Evolutionary conservation across 2,888 invertebrate species (phyloP).

Genomic region (Tetropium fuscum): DNA sequence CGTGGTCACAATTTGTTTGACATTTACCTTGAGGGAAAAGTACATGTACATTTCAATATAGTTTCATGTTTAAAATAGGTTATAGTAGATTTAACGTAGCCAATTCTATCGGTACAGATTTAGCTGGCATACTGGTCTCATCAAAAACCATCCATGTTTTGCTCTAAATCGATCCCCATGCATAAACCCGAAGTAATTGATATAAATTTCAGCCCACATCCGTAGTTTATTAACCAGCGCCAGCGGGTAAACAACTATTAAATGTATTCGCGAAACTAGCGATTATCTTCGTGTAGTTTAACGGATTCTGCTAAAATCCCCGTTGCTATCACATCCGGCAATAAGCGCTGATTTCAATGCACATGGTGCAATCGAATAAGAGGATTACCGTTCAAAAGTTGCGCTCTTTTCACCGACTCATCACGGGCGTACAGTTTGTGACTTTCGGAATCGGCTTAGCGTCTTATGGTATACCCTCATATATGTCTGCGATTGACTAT

Average conservation of each 20-base stretch:
- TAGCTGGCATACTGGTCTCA: too few species aligned
- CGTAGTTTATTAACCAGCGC: constrained; percentile 11
- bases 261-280: constrained; percentile 15
- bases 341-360: constrained; percentile 29
- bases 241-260: constrained; percentile 7
- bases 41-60: too few species aligned
- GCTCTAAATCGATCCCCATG: too few species aligned
- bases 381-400: constrained; percentile 35
- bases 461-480: too few species aligned
- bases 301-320: constrained; percentile 28
- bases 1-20: constrained; percentile 1
- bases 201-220: neutral
- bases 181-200: constrained; percentile 12
- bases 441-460: constrained; percentile 42
- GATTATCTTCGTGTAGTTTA: constrained; percentile 27
- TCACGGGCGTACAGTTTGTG: constrained; percentile 39
- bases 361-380: constrained; percentile 35
- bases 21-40: too few species aligned
- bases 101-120: too few species aligned
- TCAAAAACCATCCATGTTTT: too few species aligned
- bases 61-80: too few species aligned
- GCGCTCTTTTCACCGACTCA: constrained; percentile 32
- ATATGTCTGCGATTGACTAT: too few species aligned
- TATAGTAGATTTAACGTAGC: too few species aligned
- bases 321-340: constrained; percentile 11